These are phyloP conservation scores for Meloidogyne chitwoodi DNA, from an alignment of 1,140 invertebrate genomes.

Conservation along the genomic window DNA sequence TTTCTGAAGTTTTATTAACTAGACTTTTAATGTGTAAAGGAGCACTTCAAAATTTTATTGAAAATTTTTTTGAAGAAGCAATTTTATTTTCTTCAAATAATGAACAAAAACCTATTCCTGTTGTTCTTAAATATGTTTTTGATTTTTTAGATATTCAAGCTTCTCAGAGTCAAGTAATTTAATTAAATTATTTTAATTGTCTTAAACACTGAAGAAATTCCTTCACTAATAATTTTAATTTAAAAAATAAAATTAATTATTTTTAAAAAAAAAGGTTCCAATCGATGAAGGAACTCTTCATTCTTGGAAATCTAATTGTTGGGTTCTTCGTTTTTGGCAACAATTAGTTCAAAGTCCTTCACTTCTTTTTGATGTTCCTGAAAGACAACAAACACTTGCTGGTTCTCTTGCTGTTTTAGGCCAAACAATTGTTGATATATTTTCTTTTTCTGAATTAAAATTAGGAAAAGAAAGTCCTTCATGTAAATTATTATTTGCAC, in stretches of 20 bases:
- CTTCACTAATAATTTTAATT: background rate
- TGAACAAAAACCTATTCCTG: slow-evolving; percentile 72
- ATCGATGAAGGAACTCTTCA: slow-evolving; percentile 82
- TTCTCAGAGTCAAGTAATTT: slow-evolving; percentile 64
- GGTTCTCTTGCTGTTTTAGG: slow-evolving; percentile 87
- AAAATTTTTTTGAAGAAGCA: slow-evolving; percentile 70
- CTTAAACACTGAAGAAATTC: too few species aligned
- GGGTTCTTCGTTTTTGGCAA: slow-evolving; percentile 83
- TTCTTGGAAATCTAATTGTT: slow-evolving; percentile 87
- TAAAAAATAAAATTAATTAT: too few species aligned
- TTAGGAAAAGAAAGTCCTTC: slow-evolving; percentile 75
- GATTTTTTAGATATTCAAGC: slow-evolving; percentile 87
- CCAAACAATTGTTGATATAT: slow-evolving; percentile 92
- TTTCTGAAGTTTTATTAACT: slow-evolving; percentile 90
- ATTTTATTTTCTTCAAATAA: slow-evolving; percentile 28
- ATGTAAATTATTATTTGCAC: slow-evolving; percentile 71
- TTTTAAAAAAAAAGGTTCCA: slow-evolving; percentile 62
- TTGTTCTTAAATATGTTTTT: slow-evolving; percentile 89
- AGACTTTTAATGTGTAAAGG: slow-evolving; percentile 80
- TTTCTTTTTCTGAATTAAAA: slow-evolving; percentile 75
- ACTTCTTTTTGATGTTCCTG: slow-evolving; percentile 90
- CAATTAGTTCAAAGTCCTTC: slow-evolving; percentile 95
- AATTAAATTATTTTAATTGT: background rate
- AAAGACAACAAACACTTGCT: slow-evolving; percentile 84
- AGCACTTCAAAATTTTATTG: slow-evolving; percentile 90